A percentile compares a stretch with the other conserved stretches of the same genome.
Evolutionary conservation across 2,113 vertebrate species (phyloP).

Genomic region (Silurus asotus): DNA sequence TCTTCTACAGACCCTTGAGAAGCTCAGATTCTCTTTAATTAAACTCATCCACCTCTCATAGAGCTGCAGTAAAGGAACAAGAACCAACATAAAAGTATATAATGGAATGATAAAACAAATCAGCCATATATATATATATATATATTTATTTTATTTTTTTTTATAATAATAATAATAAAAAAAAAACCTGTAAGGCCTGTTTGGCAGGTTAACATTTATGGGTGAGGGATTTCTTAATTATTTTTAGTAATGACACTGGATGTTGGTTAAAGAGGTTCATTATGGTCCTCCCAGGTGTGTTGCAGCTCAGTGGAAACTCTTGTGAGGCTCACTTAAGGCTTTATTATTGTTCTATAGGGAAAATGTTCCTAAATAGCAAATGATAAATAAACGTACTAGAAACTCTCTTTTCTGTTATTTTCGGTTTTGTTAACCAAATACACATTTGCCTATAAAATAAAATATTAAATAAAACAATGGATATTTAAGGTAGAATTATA

Average conservation of each 20-base stretch:
- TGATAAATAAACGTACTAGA: neutral
- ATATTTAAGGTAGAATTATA: neutral
- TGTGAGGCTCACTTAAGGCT: neutral
- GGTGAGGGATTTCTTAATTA: neutral
- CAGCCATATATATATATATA: too few relatives aligned
- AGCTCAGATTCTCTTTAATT: constrained; percentile 34
- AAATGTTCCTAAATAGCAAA: neutral
- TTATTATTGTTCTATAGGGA: neutral
- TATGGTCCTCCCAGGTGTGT: constrained; percentile 9
- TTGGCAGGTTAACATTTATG: neutral
- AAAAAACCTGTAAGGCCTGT: neutral
- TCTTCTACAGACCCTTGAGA: neutral
- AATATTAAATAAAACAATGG: neutral
- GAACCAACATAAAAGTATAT: constrained; percentile 5
- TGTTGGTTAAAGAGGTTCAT: neutral
- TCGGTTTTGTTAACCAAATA: neutral
- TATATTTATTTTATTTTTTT: too few relatives aligned
- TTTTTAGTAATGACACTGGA: neutral
- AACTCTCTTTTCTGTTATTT: neutral
- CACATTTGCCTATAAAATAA: neutral
- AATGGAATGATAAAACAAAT: constrained; percentile 19
- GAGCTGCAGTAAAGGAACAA: neutral
- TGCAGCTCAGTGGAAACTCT: neutral
- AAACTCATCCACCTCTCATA: constrained; percentile 24
- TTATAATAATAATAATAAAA: too few relatives aligned